A percentile compares a stretch with the other conserved stretches of the same genome.
Evolutionary conservation across 1,140 invertebrate genomes (phyloP).

Genomic region (Drosophila guanche): DNA sequence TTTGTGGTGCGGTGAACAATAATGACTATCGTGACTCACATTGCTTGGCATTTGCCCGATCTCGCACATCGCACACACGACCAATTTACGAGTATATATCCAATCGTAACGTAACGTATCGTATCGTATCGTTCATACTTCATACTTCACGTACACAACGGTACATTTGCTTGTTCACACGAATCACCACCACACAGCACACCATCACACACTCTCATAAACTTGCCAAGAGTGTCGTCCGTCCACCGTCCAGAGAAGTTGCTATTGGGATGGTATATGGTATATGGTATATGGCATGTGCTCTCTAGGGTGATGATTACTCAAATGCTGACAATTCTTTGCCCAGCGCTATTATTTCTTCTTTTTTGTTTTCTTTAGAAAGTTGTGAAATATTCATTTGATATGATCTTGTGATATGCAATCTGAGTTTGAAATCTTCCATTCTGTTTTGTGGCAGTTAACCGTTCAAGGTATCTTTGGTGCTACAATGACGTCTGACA

Average conservation of each 20-base stretch:
- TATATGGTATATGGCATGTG: no score
- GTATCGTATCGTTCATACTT: no score
- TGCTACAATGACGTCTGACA: no score
- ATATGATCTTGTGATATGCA: no score
- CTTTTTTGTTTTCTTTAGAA: no score
- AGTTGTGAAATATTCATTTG: no score
- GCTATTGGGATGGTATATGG: neutral
- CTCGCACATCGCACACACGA: conserved; percentile 57
- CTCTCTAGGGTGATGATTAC: no score
- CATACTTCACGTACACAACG: conserved; percentile 40
- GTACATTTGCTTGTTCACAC: conserved; percentile 54
- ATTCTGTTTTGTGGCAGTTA: no score
- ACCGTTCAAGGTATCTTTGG: no score
- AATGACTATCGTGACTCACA: conserved; percentile 79
- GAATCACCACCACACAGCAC: conserved; percentile 9
- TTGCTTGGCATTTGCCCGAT: conserved; percentile 70
- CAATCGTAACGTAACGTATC: conserved; percentile 10
- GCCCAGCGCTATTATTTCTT: no score
- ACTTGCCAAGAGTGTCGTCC: conserved; percentile 27
- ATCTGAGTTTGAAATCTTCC: no score
- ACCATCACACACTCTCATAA: conserved; percentile 37
- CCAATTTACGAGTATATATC: conserved; percentile 47
- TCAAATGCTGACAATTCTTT: no score
- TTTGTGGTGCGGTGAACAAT: conserved; percentile 63
- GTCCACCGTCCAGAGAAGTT: conserved; percentile 12